Conservation (phyloP, 2,797 vertebrate species). For the Phrynocephalus vlangalii region DNA sequence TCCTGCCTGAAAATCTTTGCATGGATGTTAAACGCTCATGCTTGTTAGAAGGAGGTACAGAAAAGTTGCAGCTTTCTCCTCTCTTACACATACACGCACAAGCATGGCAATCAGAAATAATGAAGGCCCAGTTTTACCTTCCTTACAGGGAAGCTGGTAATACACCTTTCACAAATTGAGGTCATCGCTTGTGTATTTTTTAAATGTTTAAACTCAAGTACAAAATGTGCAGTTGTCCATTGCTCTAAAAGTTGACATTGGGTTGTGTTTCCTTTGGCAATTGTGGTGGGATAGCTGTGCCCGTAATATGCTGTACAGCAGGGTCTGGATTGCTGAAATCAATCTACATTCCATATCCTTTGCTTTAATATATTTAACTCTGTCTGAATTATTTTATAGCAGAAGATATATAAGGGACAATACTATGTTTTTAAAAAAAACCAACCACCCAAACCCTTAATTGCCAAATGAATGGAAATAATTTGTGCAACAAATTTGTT, state of each 20-base stretch:
- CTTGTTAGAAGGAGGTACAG: too few species aligned
- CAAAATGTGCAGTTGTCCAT: neutral
- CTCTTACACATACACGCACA: too few species aligned
- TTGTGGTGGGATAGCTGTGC: neutral
- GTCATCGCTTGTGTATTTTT: neutral
- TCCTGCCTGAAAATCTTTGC: too few species aligned
- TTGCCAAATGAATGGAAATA: constrained; percentile 59
- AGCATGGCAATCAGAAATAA: too few species aligned
- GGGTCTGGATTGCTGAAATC: neutral
- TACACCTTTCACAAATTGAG: neutral
- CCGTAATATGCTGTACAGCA: neutral
- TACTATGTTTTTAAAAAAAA: constrained; percentile 40
- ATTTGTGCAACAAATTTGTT: constrained; percentile 1
- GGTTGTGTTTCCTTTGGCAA: neutral
- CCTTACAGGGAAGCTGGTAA: neutral
- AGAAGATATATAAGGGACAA: constrained; percentile 56
- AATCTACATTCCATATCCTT: constrained; percentile 12
- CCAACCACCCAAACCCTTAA: neutral
- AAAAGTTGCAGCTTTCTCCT: too few species aligned
- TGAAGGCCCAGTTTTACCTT: too few species aligned
- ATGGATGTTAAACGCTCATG: too few species aligned
- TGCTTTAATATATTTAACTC: constrained; percentile 53
- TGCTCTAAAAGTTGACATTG: neutral
- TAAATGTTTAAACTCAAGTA: neutral
- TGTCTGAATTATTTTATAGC: constrained; percentile 60